Evolutionary conservation across 2,888 invertebrate genomes (phyloP).

Genomic region (Gerris lacustris): DNA sequence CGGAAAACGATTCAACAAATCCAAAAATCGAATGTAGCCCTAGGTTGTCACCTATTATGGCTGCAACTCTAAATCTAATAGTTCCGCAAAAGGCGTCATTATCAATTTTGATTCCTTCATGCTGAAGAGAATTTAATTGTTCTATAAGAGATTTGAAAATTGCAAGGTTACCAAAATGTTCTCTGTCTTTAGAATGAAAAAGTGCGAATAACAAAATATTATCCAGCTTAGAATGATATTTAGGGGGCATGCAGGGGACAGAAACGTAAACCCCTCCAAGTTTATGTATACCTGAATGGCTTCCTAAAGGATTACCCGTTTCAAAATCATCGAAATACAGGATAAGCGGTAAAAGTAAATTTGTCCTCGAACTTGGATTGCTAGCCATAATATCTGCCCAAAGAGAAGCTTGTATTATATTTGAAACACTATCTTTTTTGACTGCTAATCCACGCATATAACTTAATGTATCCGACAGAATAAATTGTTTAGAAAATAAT

Average conservation of each 20-base stretch:
- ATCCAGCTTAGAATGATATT: constrained; percentile 6
- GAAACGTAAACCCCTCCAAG: constrained; percentile 16
- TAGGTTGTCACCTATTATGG: constrained; percentile 14
- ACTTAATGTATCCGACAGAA: too few species aligned
- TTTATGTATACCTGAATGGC: constrained; percentile 15
- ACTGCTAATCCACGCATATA: too few species aligned
- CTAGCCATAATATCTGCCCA: too few species aligned
- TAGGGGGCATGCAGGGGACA: constrained; percentile 15
- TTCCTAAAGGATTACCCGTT: constrained; percentile 13
- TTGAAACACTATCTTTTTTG: too few species aligned
- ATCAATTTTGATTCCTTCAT: constrained; percentile 8
- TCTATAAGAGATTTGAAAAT: neutral
- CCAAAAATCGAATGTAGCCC: constrained; percentile 15
- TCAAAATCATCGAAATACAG: constrained; percentile 9
- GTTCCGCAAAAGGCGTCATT: constrained; percentile 1
- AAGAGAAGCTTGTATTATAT: too few species aligned
- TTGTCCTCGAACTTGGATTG: too few species aligned
- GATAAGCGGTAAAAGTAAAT: neutral
- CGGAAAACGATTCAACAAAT: constrained; percentile 12
- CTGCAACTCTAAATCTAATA: constrained; percentile 12
- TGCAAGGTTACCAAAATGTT: neutral
- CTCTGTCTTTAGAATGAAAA: neutral
- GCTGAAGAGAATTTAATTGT: neutral
- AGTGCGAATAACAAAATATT: neutral
- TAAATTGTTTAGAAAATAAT: too few species aligned